Base-by-base conservation (phyloP, 2,797 vertebrate species). In the Ptychobarbus kaznakovi region DNA sequence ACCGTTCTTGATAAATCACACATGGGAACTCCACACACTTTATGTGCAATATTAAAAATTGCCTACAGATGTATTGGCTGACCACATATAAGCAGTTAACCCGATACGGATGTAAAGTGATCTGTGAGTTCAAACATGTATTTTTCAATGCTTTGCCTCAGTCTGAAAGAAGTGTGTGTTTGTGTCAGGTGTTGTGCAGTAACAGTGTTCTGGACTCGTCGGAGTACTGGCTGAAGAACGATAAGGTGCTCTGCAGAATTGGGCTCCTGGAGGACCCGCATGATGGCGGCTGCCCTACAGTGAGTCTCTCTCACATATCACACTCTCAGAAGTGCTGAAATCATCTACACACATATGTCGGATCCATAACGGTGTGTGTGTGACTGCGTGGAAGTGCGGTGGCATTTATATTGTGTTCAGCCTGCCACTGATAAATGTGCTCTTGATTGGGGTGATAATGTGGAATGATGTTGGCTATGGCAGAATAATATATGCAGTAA, bases 151-250 rank as follows among this genome's bases (percentile, higher is more conserved):
- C 44, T 82, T 38, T 40, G 12, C 44, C 44, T 42, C 15, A 15
- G 32, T 56, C 49, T 58, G 25, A 79, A 42, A 61, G 35, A 61
- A 49, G 16, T 73, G 15, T 86, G 40, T 74, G 51, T 78, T 77
- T 90, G 73, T 86, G 75, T 90, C 94, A 99, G 98, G 96, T 99
- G 80, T 94, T 99, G 90, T 96, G 97, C 94, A 96, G 96, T 89
- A 97, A 96, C 89, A 97, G 96, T 81, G 90, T 97, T 83, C 94
- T 97, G 89, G 97, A 98, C 91, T 98, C 98, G 15, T 95, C 96
- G 1, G 97, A 99, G 88, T 99, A 98, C 94, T 99, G 98, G 98
- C 90, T 97, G 88, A 97, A 95, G 92, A 99, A 99, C 77, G 95
- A 97, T 91, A 97, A 96, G 89, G 93, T 95, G 4, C 94, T 98